Base-by-base conservation (phyloP, 2,888 invertebrate genomes). In the Heteromyza rotundicornis region DNA sequence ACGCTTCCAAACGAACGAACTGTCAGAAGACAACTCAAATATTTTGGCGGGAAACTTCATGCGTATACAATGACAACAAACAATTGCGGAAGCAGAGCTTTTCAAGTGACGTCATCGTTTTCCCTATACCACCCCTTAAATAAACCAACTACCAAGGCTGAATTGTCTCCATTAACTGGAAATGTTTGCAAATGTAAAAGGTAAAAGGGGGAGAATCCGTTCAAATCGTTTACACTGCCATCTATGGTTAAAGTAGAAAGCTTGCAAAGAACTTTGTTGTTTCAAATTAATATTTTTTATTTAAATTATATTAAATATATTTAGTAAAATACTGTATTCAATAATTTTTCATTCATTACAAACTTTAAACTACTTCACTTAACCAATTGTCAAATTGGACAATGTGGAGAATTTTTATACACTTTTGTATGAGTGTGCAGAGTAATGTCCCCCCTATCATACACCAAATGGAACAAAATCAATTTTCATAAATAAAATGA, bases 1-100 rank as follows among this genome's bases (percentile, higher is more conserved):
- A n/a, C 20, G 47, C 47, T 14, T 19, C 40, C 17, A 68, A 68
- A 67, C 67, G 67, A 64, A 65, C 66, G 65, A 71, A 74, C 62
- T 63, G 62, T 3, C 55, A 64, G 65, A 66, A 66, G 62, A 60
- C 60, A 64, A 49, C 52, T 63, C 64, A 67, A 61, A 65, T 63
- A 64, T 75, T 69, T 76, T 77, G 76, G 76, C 76, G 76, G 73
- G 72, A 75, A 76, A 70, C 47, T 63, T 12, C 19, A 10, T 40
- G 14, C 40, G 40, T 40, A 40, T n/a, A 12, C n/a, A 40, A 40
- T n/a, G 40, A 40, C 5, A 40, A 40, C 40, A 40, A 40, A n/a
- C 14, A 10, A n/a, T n/a, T 40, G 40, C n/a, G 10, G 5, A 8
- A 12, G 10, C 16, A 8, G 47, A 47, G 47, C 47, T 47, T 23